A percentile compares a stretch with the other conserved stretches of the same genome.
These are phyloP conservation scores for Cettia cetti DNA, from an alignment of 2,113 vertebrate genomes.

Conservation along the genomic window DNA sequence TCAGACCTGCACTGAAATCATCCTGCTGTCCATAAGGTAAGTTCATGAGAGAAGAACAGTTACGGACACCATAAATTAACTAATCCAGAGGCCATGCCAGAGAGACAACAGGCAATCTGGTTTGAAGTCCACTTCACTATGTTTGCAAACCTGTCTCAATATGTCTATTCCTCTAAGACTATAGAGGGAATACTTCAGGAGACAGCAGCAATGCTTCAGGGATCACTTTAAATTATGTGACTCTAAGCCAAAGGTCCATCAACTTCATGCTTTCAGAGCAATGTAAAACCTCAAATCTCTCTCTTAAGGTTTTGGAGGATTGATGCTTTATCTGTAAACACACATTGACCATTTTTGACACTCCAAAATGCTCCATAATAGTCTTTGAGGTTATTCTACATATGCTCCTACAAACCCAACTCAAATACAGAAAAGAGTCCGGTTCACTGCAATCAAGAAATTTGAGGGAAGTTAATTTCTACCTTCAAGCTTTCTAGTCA, in stretches of 20 bases:
- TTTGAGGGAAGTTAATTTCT: background rate
- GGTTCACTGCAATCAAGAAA: background rate
- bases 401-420: background rate
- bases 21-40: accelerated
- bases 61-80: background rate
- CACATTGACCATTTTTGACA: background rate
- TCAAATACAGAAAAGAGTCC: background rate
- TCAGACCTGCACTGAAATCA: background rate
- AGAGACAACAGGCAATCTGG: background rate
- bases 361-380: background rate
- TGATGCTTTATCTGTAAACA: background rate
- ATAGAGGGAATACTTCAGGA: background rate
- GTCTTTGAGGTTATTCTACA: background rate
- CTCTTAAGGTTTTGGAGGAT: background rate
- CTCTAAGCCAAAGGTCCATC: background rate
- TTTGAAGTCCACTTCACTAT: background rate
- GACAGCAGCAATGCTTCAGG: background rate
- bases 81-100: background rate
- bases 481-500: background rate
- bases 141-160: background rate
- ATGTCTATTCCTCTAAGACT: background rate
- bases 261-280: background rate
- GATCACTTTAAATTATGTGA: background rate
- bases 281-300: background rate
- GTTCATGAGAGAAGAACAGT: background rate